Conservation (phyloP, 2,888 invertebrate species). For the Prosapia bicincta region DNA sequence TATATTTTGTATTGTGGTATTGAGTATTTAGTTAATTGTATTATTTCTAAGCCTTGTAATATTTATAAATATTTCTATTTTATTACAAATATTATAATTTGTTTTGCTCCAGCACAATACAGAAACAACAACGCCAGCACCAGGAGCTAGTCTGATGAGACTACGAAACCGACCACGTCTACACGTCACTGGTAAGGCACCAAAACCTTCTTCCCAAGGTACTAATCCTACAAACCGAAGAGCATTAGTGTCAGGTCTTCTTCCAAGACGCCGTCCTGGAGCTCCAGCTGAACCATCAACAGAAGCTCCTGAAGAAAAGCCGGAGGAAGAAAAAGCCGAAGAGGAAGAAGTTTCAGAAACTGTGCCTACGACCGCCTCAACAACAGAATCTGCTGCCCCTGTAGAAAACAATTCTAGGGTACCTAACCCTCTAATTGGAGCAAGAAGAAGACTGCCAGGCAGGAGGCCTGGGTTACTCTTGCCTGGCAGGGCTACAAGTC, state of each 20-base stretch:
- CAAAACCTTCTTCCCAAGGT: slow-evolving; percentile 42
- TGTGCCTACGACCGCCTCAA: slow-evolving; percentile 16
- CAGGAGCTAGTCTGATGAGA: slow-evolving; percentile 46
- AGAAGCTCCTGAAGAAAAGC: slow-evolving; percentile 3
- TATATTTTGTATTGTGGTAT: too few relatives aligned
- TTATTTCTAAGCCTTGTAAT: too few relatives aligned
- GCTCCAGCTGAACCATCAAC: slow-evolving; percentile 18
- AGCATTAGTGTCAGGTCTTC: slow-evolving; percentile 20
- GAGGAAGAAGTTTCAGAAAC: slow-evolving; percentile 20
- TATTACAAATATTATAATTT: too few relatives aligned
- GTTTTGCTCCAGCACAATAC: slow-evolving; percentile 28
- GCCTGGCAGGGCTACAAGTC: slow-evolving; percentile 10
- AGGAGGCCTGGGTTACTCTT: slow-evolving; percentile 19
- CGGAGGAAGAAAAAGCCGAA: slow-evolving; percentile 6
- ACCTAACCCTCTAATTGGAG: slow-evolving; percentile 19
- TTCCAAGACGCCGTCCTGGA: slow-evolving; percentile 20
- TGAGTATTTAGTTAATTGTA: too few relatives aligned
- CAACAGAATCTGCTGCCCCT: slow-evolving; percentile 17
- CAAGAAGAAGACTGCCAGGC: slow-evolving; percentile 10
- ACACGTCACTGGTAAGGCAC: slow-evolving; percentile 46
- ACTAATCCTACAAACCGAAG: slow-evolving; percentile 36
- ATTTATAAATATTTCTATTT: too few relatives aligned
- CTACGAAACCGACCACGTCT: slow-evolving; percentile 48
- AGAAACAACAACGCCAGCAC: slow-evolving; percentile 38
- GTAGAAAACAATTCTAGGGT: slow-evolving; percentile 6